Evolutionary conservation across 2,113 vertebrate genomes (phyloP), one percentile per base, ranked within the genome.

Genomic region (Chaenogobius annularis): DNA sequence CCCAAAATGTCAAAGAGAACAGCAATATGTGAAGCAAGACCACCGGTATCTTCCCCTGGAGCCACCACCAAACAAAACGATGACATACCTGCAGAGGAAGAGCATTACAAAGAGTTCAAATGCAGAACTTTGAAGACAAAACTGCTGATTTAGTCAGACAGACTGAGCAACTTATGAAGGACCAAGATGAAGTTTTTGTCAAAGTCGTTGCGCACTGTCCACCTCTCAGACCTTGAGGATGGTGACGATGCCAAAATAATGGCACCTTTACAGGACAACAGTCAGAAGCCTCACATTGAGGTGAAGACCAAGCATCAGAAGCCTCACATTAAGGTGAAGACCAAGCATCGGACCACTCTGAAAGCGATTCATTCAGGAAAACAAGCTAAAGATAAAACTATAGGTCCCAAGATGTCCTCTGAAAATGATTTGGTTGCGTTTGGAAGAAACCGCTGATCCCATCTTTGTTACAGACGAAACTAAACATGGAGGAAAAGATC

Each of bases 51-150:
- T 74, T 83, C 74, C 10, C 81, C 80, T 55, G 74, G 40, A 65
- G 68, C 79, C 48, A 58, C 44, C 31, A 88, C 77, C 50, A 91
- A 79, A 15, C 37, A 23, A 13, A 73, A 84, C 15, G 80, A 80
- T 26, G 90, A 92, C 61, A 76, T 96, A 55, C 81, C 95, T 31
- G 94, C 93, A 22, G 90, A 90, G 79, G 96, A 98, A 82, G 90
- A 93, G 66, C 88, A 94, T 80, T 97, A 96, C 91, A n/a, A 96
- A 93, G 96, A 98, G 90, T 73, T 72, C 96, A 74, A 99, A 99
- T 92, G 97, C 95, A 88, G 94, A 96, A 86, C 87, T n/a, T 99
- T 55, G 95, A 98, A 82, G 96, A 95, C 80, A 98, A 96, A 95
- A 95, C 95, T 76, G 93, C 95, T 76, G 92, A 94, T 74, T 40